Evolutionary conservation across 2,888 invertebrate genomes (phyloP).

Genomic region (Lottia gigantea): DNA sequence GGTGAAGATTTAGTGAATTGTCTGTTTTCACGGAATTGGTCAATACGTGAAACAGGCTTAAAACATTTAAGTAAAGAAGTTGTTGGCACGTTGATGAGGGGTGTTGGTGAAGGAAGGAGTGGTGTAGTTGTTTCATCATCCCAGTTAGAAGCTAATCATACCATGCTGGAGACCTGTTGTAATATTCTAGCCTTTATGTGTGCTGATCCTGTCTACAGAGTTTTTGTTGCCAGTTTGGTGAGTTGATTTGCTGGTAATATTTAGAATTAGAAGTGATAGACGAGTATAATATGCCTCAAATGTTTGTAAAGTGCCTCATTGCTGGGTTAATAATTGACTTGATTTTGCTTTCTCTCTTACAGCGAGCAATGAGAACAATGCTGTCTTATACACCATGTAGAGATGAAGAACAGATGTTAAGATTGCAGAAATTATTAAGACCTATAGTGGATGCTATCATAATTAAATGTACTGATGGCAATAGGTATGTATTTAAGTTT

Average conservation of each 20-base stretch:
- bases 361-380: conserved; percentile 61
- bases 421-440: conserved; percentile 62
- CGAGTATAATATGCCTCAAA: too few species aligned
- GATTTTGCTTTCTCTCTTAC: conserved; percentile 27
- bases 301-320: too few species aligned
- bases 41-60: conserved; percentile 64
- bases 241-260: conserved; percentile 34
- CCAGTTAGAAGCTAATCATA: conserved; percentile 49
- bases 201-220: conserved; percentile 70
- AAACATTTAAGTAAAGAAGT: conserved; percentile 62
- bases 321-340: too few species aligned
- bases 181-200: conserved; percentile 66
- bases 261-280: too few species aligned
- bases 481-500: conserved; percentile 49
- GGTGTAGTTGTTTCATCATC: conserved; percentile 46
- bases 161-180: conserved; percentile 64
- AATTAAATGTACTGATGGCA: conserved; percentile 69
- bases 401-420: conserved; percentile 50
- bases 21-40: conserved; percentile 69
- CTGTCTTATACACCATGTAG: conserved; percentile 62
- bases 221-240: conserved; percentile 69
- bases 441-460: conserved; percentile 68
- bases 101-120: conserved; percentile 55
- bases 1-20: conserved; percentile 68
- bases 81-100: conserved; percentile 51